Conservation (phyloP, 2,797 vertebrate genomes). For the Propithecus deckenii region DNA sequence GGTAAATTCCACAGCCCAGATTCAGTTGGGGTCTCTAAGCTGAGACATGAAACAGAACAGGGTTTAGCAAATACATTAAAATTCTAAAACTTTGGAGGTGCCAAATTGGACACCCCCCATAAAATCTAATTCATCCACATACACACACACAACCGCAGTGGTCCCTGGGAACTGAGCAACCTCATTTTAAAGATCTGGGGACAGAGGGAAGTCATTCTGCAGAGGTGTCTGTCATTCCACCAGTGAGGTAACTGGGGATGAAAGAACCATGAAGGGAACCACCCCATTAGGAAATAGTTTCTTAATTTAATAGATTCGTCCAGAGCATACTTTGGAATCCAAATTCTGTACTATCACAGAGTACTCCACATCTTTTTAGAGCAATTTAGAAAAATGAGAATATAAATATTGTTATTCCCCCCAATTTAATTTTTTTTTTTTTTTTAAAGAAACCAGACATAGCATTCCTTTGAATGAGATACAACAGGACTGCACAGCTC, state of each 20-base stretch:
- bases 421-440: background rate
- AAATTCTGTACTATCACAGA: background rate
- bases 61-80: background rate
- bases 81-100: background rate
- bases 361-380: background rate
- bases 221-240: background rate
- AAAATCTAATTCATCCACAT: background rate
- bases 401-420: background rate
- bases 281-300: background rate
- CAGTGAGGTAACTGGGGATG: too few species aligned
- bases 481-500: background rate
- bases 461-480: background rate
- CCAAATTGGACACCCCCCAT: background rate
- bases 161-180: background rate
- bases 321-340: background rate
- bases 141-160: background rate
- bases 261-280: background rate
- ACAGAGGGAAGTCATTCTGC: background rate
- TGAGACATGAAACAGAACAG: background rate
- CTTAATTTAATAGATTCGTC: background rate
- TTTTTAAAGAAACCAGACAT: background rate
- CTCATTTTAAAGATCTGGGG: background rate
- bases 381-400: background rate
- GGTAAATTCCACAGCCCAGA: background rate
- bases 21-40: background rate